Evolutionary conservation across 2,113 vertebrate species (phyloP).

Genomic region (Lontra canadensis): DNA sequence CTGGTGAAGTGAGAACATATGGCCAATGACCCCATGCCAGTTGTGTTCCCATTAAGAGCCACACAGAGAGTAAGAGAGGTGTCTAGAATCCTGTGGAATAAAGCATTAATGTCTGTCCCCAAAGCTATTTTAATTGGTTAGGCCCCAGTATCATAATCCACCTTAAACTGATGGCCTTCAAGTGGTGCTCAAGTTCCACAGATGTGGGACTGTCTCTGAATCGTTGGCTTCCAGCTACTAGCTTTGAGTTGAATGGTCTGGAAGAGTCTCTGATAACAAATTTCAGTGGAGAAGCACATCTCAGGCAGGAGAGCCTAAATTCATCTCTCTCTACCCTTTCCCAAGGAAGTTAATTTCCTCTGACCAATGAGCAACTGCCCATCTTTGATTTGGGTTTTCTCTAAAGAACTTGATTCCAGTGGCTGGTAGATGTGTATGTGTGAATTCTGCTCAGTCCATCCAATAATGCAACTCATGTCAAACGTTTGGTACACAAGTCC

Average conservation of each 20-base stretch:
- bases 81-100: neutral
- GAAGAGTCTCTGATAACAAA: neutral
- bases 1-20: neutral
- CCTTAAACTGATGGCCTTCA: neutral
- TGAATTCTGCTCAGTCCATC: neutral
- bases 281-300: neutral
- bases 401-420: neutral
- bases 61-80: neutral
- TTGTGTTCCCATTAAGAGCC: neutral
- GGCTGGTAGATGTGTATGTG: neutral
- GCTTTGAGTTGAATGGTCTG: neutral
- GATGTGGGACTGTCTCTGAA: neutral
- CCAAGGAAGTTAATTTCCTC: neutral
- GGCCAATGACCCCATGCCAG: neutral
- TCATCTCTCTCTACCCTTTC: neutral
- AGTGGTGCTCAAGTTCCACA: neutral
- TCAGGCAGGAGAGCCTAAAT: neutral
- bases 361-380: neutral
- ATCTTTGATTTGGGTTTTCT: slow-evolving; percentile 16
- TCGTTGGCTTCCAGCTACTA: neutral
- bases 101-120: neutral
- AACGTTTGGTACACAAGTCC: neutral
- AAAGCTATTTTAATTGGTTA: neutral
- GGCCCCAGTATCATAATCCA: neutral
- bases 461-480: neutral